phyloP scores from a whole-genome alignment of 2,888 invertebrate species.

The Patella depressa region DNA sequence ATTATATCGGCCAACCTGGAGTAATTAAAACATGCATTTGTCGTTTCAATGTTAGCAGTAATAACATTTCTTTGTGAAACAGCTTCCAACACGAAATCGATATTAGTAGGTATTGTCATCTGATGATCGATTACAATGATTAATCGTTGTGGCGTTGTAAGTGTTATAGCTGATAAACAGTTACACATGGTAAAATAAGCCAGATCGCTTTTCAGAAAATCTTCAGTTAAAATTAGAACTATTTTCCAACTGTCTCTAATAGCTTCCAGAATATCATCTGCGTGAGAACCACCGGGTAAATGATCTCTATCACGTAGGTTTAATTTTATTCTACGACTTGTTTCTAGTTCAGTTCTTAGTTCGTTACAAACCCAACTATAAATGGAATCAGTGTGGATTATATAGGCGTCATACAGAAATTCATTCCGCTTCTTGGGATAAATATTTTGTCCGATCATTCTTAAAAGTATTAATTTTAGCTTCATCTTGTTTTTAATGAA shows the following conservation, averaged over 20 bases:
- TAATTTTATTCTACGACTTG: neutral
- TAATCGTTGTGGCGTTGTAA: neutral
- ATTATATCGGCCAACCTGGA: too few species aligned
- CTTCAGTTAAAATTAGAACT: neutral
- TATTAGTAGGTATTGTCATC: neutral
- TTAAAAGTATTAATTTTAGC: neutral
- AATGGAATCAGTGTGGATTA: neutral
- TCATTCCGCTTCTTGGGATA: neutral
- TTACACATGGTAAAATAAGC: neutral
- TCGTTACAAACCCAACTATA: neutral
- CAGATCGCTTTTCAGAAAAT: neutral
- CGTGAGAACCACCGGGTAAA: neutral
- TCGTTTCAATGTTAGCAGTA: neutral
- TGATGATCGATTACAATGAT: neutral
- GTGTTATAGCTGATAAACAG: neutral
- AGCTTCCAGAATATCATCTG: neutral
- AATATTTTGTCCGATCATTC: neutral
- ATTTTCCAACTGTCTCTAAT: constrained; percentile 1
- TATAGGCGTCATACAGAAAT: neutral
- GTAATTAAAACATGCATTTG: neutral
- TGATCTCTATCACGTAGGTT: neutral
- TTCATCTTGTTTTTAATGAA: neutral
- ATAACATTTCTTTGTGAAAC: neutral
- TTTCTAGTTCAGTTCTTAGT: neutral
- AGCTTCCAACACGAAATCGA: neutral